Evolutionary conservation across 1,140 invertebrate species (phyloP), one percentile per base, ranked within the genome.

Genomic region (Drosophila tropicalis): DNA sequence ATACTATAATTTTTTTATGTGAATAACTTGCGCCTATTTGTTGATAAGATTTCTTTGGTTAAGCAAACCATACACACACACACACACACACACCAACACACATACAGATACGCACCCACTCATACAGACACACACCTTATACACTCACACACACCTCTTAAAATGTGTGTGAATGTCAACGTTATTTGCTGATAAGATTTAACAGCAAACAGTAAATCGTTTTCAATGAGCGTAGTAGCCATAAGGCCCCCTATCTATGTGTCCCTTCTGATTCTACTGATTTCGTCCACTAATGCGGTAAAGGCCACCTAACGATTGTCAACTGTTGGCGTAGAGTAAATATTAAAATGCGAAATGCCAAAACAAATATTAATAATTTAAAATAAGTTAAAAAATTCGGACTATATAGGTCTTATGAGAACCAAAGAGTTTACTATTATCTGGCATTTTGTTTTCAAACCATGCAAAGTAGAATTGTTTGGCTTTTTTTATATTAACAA

Each of bases 111-210:
- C 64, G 41, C 54, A n/a, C 62, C 66, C 56, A 78, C 44, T 29
- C 47, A 67, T 29, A 64, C 15, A 62, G 29, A 67, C 71, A 71
- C 62, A 39, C 51, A 78, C 19, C 32, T 22, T 62, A 36, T 17
- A 72, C 62, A 36, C 62, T 64, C 25, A 19, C 67, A 58, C 10
- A 25, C 62, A 10, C 54, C 54, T 62, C 2, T 12, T 12, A 62
- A 64, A 47, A n/a, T n/a, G n/a, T n/a, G n/a, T n/a, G n/a, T n/a
- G 83, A 86, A 86, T 87, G 82, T 86, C 82, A 86, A 82, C 82
- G 55, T 55, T 57, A 67, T 62, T 41, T 67, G 67, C 68, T 85
- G 78, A 87, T 79, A 86, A 86, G 67, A 56, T 51, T 51, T n/a
- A 55, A 70, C 32, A 54, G 40, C 40, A 44, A 74, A 64, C 66